Evolutionary conservation across 2,113 vertebrate species (phyloP), one percentile per base, ranked within the genome.

Genomic region (Embiotoca jacksoni): DNA sequence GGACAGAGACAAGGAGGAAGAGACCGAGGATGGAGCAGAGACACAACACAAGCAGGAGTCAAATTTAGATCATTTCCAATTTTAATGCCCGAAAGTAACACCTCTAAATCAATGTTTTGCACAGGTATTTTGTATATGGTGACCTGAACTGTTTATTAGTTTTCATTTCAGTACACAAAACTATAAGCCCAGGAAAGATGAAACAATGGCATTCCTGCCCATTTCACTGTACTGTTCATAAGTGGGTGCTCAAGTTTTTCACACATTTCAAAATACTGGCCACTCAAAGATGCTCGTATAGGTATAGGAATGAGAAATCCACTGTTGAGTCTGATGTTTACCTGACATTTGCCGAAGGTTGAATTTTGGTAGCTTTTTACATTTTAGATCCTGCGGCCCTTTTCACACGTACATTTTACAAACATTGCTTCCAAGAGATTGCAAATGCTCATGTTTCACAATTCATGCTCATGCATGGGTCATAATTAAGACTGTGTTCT

Each of bases 1-100:
- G 36, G 65, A 62, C 49, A 49, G 59, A 54, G 50, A 81, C 61
- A 77, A 73, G 32, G 44, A 79, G 49, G 52, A 46, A 58, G 36
- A 68, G 16, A 44, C 39, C 33, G 30, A 53, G 57, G 58, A 65
- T 9, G 16, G 23, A 9, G 32, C 47, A 5, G 32, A 52, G n/a
- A 66, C 2, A 50, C 3, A 30, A 39, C 66, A 64, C 32, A 72
- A 71, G 47, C 35, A 61, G 36, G 70, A 70, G 75, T 78, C 52
- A 76, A 7, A 58, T 58, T 56, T 1, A 44, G 9, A 55, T 16
- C 0, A 13, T 36, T 75, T n/a, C 31, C 8, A 63, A 13, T 14
- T 44, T 31, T 6, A 65, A 41, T 16, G 33, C 15, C 15, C 50
- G 53, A 1, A 23, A 41, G 23, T 32, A 4, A 58, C n/a, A 50